Evolutionary conservation across 2,888 invertebrate genomes (phyloP).

Genomic region (Pterostichus niger): DNA sequence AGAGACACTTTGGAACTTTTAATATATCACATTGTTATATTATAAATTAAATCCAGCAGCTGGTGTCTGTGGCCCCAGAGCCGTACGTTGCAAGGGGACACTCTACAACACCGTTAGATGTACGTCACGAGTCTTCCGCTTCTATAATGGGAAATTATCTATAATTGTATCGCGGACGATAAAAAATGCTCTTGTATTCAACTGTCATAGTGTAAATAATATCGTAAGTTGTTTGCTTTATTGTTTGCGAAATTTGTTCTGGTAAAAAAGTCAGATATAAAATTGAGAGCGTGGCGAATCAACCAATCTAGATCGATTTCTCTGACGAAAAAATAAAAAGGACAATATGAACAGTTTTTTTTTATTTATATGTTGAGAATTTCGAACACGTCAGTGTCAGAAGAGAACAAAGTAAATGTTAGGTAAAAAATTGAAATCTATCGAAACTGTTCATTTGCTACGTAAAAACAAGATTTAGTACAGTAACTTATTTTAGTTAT

Average conservation of each 20-base stretch:
- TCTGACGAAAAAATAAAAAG: not conserved
- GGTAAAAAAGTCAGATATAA: conserved; percentile 8
- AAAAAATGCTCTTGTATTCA: conserved; percentile 8
- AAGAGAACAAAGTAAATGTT: not conserved
- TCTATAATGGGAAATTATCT: conserved; percentile 17
- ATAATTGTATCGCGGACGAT: conserved; percentile 22
- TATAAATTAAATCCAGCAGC: conserved; percentile 14
- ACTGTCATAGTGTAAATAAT: conserved; percentile 9
- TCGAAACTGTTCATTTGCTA: too few relatives aligned
- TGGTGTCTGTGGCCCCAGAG: conserved; percentile 5
- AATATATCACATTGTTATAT: conserved; percentile 10
- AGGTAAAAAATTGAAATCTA: not conserved
- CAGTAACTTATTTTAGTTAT: too few relatives aligned
- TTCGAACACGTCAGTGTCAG: too few relatives aligned
- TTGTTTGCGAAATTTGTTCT: conserved; percentile 22
- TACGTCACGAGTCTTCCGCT: conserved; percentile 16
- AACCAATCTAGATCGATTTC: conserved; percentile 30
- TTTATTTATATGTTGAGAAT: too few relatives aligned
- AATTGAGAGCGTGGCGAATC: conserved; percentile 7
- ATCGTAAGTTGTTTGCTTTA: not conserved
- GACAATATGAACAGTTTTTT: not conserved
- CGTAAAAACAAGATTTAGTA: too few relatives aligned
- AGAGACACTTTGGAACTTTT: not conserved
- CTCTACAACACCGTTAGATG: conserved; percentile 17
- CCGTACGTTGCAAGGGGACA: conserved; percentile 6